Evolutionary conservation across 2,888 invertebrate species (phyloP).

Genomic region (Drymonia ruficornis): DNA sequence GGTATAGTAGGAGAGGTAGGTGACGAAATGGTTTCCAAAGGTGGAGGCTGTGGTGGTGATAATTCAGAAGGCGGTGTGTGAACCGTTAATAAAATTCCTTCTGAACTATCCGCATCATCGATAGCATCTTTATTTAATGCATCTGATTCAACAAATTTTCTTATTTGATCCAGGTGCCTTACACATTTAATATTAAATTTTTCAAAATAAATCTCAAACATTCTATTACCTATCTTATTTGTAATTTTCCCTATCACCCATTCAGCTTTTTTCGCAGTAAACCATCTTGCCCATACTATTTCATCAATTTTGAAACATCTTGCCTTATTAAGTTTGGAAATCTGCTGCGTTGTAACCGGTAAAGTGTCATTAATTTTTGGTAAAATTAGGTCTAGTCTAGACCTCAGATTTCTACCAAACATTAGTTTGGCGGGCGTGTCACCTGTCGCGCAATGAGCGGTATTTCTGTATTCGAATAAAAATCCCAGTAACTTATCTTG

Average conservation of each 20-base stretch:
- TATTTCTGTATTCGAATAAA: constrained; percentile 29
- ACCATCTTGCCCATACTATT: neutral
- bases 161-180: neutral
- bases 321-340: neutral
- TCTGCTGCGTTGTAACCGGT: too few species aligned
- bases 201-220: neutral
- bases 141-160: too few species aligned
- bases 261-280: neutral
- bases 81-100: too few species aligned
- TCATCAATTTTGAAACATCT: neutral
- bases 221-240: neutral
- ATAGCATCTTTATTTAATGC: too few species aligned
- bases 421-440: constrained; percentile 27
- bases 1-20: too few species aligned
- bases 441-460: constrained; percentile 25
- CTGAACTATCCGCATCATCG: too few species aligned
- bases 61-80: too few species aligned
- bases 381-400: constrained; percentile 20
- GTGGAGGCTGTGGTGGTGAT: too few species aligned
- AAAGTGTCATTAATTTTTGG: neutral
- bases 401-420: constrained; percentile 26
- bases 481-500: constrained; percentile 12
- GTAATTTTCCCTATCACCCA: neutral
- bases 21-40: too few species aligned
- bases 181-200: neutral